A percentile compares a stretch with the other conserved stretches of the same genome.
phyloP scores from a whole-genome alignment of 2,113 vertebrate genomes.

The Grantiella picta region DNA sequence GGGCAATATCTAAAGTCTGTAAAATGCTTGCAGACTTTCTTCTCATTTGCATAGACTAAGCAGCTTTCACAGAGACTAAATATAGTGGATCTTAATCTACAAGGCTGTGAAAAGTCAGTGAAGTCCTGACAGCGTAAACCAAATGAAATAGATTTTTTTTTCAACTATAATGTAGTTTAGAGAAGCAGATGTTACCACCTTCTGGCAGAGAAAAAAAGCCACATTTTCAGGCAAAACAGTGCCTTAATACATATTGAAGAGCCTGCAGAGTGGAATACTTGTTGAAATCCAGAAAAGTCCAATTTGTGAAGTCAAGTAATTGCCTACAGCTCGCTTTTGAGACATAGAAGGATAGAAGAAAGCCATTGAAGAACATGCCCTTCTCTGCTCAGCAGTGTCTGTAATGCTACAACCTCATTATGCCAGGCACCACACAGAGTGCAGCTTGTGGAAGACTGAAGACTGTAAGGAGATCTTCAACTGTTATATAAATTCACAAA shows the following conservation, averaged over 20 bases:
- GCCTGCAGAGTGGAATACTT: neutral
- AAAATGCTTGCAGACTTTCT: neutral
- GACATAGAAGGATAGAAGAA: neutral
- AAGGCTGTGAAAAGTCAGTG: neutral
- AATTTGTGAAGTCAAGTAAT: neutral
- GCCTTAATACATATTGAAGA: neutral
- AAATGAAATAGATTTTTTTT: neutral
- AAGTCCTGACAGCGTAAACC: neutral
- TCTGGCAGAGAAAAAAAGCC: neutral
- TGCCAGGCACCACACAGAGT: neutral
- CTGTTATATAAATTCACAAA: neutral
- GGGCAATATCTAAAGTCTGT: neutral
- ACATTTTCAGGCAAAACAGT: neutral
- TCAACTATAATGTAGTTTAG: neutral
- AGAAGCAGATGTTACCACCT: constrained; percentile 12
- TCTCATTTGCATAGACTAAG: neutral
- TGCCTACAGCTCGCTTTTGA: neutral
- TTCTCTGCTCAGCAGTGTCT: neutral
- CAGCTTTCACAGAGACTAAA: neutral
- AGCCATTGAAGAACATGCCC: neutral
- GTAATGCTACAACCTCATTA: neutral
- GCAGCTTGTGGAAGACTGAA: neutral
- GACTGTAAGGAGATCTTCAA: neutral
- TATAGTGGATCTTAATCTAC: neutral
- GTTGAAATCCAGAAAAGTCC: neutral